Base-by-base conservation (phyloP, 53 echinoderm and acorn worm species). In the Echinarachnius parma region DNA sequence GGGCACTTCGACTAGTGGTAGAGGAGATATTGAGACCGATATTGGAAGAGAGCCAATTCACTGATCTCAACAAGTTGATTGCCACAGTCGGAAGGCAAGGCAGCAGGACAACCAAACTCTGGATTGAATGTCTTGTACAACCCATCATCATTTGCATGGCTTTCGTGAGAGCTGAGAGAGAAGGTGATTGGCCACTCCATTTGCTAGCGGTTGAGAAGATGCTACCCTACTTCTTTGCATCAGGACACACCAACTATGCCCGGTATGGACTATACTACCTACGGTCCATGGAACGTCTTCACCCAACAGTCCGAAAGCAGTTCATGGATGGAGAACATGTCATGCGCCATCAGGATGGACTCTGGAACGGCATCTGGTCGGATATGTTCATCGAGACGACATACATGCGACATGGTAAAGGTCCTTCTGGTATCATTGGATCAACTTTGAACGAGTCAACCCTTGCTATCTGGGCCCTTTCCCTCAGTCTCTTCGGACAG, bases 341-440 rank as follows among this genome's bases (percentile, higher is more conserved):
- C 34, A 84, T 49, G 70, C 34, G 36, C 19, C 78, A 52, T 35
- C 25, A 18, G 9, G 48, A 8, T 15, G 75, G 82, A 3, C 26
- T 75, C 21, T 75, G 75, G 75, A 75, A 75, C 44, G 82, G 63
- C 46, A 83, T 83, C n/a, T 77, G 83, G 77, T 80, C 78, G n/a
- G 77, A 83, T 55, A 77, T 83, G 83, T 66, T 66, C 30, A 84
- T 78, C 32, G 84, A 84, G 29, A 84, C 84, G 24, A 78, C 84
- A 28, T 84, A 46, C 71, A 78, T 68, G 78, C 34, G 79, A 25
- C 62, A 84, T 79, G 79, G 74, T 9, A 78, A 84, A 31, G 79
- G 61, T 23, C 54, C 30, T 35, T 24, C 39, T 57, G 61, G 78
- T 31, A 78, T 84, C 18, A 50, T 82, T 19, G 64, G 76, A 59